Evolutionary conservation across 2,888 invertebrate genomes (phyloP), one percentile per base, ranked within the genome.

Genomic region (Sylvicola cinctus): DNA sequence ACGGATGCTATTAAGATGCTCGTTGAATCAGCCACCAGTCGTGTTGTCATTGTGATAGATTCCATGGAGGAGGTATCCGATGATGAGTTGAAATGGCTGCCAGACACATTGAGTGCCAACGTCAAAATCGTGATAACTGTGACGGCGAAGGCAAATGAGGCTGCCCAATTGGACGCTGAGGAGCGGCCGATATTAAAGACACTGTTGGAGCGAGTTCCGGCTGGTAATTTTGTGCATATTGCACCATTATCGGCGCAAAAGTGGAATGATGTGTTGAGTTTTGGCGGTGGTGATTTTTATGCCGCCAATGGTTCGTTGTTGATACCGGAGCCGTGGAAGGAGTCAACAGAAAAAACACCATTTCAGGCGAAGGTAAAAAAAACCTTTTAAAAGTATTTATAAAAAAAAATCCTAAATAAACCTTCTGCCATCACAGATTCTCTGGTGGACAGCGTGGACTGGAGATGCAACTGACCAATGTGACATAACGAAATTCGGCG

Each of bases 111-210:
- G 41, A 80, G 81, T 4, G 65, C 68, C 35, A 70, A 77, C 49
- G 73, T 78, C 33, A 80, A 80, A 58, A 58, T 87, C 46, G 70
- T 87, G 38, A 57, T 83, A 45, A 78, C 80, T 3, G 17, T 38
- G n/a, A 32, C 36, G 29, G 34, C 40, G 12, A 32, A 34, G 16
- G 27, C 29, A 7, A 25, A n/a, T 5, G 32, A 32, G 15, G 16
- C 36, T 3, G 34, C 33, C 25, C 25, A 33, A 27, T 31, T 34
- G 14, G 28, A 31, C 23, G 31, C 15, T 10, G 31, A 20, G 4
- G 31, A 30, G 10, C 14, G 16, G 5, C 44, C 26, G 12, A 14
- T 36, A 12, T 29, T 42, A 16, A 43, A 47, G 35, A 45, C 49
- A 39, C 43, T 57, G 31, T 42, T 45, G 30, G 46, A 49, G 32